Conservation (phyloP, 1,140 invertebrate genomes). For the Bombus terrestris region DNA sequence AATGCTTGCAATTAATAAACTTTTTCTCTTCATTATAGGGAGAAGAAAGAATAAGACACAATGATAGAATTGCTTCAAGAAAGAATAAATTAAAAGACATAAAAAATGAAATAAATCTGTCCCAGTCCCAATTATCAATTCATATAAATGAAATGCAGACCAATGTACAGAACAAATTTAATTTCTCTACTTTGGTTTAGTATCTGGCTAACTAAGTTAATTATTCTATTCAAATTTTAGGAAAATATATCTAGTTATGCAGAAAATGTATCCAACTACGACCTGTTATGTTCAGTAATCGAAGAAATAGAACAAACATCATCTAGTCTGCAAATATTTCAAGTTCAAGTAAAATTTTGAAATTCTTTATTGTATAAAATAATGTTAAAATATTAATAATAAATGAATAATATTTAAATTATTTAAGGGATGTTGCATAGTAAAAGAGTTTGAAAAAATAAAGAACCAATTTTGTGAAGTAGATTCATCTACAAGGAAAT, state of each 20-base stretch:
- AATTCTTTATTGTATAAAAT: conserved; percentile 15
- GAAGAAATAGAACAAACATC: conserved; percentile 78
- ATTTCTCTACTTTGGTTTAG: conserved; percentile 1
- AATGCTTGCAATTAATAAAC: conserved; percentile 14
- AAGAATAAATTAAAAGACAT: conserved; percentile 75
- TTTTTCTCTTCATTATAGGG: conserved; percentile 63
- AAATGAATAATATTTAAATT: conserved; percentile 38
- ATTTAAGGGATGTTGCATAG: conserved; percentile 62
- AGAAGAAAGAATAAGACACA: conserved; percentile 72
- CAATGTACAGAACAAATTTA: conserved; percentile 62
- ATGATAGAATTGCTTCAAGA: conserved; percentile 71
- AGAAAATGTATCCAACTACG: conserved; percentile 64
- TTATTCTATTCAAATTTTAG: conserved; percentile 60
- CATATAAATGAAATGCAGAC: conserved; percentile 65
- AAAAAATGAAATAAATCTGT: conserved; percentile 78
- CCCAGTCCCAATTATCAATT: conserved; percentile 66
- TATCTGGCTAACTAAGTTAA: conserved; percentile 2
- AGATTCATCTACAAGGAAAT: conserved; percentile 70
- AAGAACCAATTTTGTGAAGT: conserved; percentile 70
- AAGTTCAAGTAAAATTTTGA: conserved; percentile 65
- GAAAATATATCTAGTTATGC: conserved; percentile 55
- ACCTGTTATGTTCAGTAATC: conserved; percentile 70
- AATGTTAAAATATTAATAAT: conserved; percentile 26
- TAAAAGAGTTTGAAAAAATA: conserved; percentile 69
- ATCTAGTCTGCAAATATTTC: conserved; percentile 69